Evolutionary conservation across 2,888 invertebrate species (phyloP), one percentile per base, ranked within the genome.

Genomic region (Sisyra terminalis): DNA sequence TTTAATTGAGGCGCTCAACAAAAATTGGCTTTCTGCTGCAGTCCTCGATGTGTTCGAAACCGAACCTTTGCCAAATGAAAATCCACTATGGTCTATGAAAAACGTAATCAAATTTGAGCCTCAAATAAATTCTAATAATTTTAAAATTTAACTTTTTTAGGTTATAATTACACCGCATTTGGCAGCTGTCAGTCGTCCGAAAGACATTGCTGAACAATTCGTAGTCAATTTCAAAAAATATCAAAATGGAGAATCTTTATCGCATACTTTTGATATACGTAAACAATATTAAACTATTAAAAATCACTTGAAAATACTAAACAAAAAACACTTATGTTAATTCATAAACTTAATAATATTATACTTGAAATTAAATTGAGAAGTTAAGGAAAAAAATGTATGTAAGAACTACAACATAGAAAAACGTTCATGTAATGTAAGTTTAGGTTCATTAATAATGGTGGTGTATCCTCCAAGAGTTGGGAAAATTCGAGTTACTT

Each of bases 11-110:
- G 71, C 73, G 9, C 50, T 75, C 29, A 56, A 66, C 40, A 53
- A 64, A 24, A 58, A 61, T 11, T 73, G 71, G 71, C 55, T 74
- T 40, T 61, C 65, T 2, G 67, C 61, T 31, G 72, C 71, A 35
- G 63, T 72, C 49, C 55, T 73, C 35, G 73, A 74, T 55, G 73
- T 73, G 14, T 69, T 70, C 54, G 57, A 61, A 45, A 49, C 51
- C 24, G 73, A 73, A 53, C 73, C 73, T n/a, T 53, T 73, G 32
- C 58, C 65, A 8, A 46, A 50, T 39, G 51, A 55, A 1, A 70
- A 65, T 53, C 54, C 55, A 31, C 55, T 73, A 44, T 73, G 73
- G 73, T 53, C 48, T 36, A 57, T 65, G 47, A 60, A 65, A 18
- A 61, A 68, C 51, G 71, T 71, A 50, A 50, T 46, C 44, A 35